Evolutionary conservation across 2,888 invertebrate species (phyloP).

Genomic region (Drosophila putrida): DNA sequence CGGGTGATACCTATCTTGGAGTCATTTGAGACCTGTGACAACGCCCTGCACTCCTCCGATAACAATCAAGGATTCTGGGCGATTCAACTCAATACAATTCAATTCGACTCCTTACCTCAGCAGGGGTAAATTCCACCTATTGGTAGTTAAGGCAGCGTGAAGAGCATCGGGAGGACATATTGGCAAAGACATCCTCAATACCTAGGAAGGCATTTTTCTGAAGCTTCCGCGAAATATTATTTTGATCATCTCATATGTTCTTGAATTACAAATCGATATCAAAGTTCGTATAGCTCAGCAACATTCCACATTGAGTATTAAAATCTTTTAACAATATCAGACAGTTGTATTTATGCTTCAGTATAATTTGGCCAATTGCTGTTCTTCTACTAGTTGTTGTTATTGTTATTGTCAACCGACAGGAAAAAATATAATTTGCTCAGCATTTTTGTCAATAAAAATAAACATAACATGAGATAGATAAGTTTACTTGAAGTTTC

Average conservation of each 20-base stretch:
- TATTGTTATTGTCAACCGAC: slow-evolving; percentile 28
- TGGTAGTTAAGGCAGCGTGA: no score
- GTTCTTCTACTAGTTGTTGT: background rate
- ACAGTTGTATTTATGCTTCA: slow-evolving; percentile 22
- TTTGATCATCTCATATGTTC: background rate
- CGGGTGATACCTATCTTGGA: no score
- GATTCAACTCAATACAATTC: no score
- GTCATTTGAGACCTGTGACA: no score
- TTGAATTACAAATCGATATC: slow-evolving; percentile 14
- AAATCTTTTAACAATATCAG: slow-evolving; percentile 3
- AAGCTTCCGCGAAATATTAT: background rate
- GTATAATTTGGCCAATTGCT: slow-evolving; percentile 33
- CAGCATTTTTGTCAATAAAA: slow-evolving; percentile 51
- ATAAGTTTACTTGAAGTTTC: background rate
- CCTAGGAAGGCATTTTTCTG: no score
- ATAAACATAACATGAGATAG: slow-evolving; percentile 28
- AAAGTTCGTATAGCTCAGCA: slow-evolving; percentile 3
- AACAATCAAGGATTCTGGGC: no score
- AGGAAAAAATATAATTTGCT: slow-evolving; percentile 49
- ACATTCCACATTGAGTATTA: background rate
- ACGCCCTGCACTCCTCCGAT: no score
- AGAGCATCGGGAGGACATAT: no score
- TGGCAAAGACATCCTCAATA: no score
- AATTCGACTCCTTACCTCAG: no score
- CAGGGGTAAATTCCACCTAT: no score